These are phyloP conservation scores for Pollicipes pollicipes DNA, from an alignment of 1,140 invertebrate species.

Conservation along the genomic window DNA sequence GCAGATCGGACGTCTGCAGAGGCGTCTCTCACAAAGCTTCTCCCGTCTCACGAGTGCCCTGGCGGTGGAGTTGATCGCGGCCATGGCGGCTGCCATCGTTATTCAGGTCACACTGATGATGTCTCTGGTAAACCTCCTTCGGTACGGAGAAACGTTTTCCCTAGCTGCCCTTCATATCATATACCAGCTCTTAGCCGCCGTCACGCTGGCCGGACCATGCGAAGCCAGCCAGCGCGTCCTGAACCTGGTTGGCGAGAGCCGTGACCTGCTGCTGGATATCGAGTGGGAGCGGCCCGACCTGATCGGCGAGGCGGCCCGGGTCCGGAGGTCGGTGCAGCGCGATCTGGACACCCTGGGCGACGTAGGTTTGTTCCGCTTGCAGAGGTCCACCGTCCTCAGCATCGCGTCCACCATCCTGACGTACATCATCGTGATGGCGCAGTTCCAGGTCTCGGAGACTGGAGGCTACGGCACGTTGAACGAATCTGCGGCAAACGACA, in stretches of 20 bases:
- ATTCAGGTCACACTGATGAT: background rate
- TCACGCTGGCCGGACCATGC: background rate
- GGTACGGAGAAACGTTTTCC: too few species aligned
- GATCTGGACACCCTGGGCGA: background rate
- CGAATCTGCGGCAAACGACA: too few species aligned
- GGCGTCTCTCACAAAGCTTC: conserved; percentile 4
- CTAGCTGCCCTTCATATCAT: too few species aligned
- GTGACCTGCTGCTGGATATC: background rate
- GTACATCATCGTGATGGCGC: background rate
- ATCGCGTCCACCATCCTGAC: background rate
- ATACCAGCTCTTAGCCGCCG: background rate
- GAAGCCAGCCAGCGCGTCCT: background rate
- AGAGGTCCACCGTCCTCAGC: background rate
- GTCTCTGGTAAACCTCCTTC: background rate
- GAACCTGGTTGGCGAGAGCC: too few species aligned
- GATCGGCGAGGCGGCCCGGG: background rate
- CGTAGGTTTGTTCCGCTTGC: background rate
- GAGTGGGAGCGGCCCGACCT: background rate
- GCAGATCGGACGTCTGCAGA: background rate
- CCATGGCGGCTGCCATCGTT: background rate
- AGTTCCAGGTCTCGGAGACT: background rate
- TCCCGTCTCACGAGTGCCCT: background rate
- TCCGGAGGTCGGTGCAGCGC: background rate
- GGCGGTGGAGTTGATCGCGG: background rate
- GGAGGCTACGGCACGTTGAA: too few species aligned